phyloP scores from a whole-genome alignment of 2,797 vertebrate genomes.

The Onychomys torridus region DNA sequence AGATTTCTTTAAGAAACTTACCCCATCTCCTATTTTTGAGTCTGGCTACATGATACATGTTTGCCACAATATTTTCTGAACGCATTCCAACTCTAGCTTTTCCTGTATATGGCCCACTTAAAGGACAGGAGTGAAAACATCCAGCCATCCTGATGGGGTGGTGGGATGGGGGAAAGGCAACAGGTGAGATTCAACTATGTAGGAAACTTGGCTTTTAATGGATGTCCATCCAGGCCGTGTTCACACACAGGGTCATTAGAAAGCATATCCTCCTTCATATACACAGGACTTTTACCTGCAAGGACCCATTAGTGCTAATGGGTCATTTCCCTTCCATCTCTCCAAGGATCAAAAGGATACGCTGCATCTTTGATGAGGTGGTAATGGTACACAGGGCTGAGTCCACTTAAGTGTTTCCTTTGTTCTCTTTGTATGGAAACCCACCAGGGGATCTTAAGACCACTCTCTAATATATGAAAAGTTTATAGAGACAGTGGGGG shows the following conservation, averaged over 20 bases:
- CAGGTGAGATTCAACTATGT: background rate
- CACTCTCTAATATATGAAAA: background rate
- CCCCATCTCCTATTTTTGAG: background rate
- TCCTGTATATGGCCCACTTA: background rate
- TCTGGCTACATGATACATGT: background rate
- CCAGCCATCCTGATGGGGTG: background rate
- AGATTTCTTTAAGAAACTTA: background rate
- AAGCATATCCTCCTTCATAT: background rate
- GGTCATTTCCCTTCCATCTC: constrained; percentile 63
- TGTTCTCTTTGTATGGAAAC: constrained; percentile 53
- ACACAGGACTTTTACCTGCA: background rate
- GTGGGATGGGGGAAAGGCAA: background rate
- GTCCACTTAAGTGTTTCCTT: constrained; percentile 68
- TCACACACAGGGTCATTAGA: constrained; percentile 14
- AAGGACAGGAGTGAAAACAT: background rate
- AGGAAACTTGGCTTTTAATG: constrained; percentile 27
- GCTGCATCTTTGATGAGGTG: constrained; percentile 68
- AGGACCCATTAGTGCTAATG: constrained; percentile 71
- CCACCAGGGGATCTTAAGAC: background rate
- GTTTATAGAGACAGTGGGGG: background rate
- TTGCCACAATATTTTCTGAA: constrained; percentile 23
- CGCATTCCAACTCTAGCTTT: background rate
- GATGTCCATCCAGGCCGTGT: background rate
- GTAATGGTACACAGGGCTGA: constrained; percentile 56
- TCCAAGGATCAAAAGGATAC: constrained; percentile 64